These are phyloP conservation scores for Phoebastria nigripes DNA, from an alignment of 2,797 vertebrate species.

Conservation along the genomic window DNA sequence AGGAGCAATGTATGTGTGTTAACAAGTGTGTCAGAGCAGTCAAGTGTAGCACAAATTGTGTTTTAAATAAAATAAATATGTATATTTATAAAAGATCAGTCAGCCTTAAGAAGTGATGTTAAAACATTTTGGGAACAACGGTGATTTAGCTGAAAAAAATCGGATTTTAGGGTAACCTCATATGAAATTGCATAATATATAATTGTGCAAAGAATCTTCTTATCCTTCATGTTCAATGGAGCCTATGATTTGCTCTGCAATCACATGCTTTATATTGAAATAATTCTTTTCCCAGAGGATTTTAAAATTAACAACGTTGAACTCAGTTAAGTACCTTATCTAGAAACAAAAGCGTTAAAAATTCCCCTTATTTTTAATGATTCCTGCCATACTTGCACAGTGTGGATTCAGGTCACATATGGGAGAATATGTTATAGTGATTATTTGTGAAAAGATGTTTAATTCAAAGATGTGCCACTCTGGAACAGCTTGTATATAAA, in stretches of 20 bases:
- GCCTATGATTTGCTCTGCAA: conserved; percentile 27
- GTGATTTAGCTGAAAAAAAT: conserved; percentile 4
- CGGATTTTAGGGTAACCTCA: conserved; percentile 3
- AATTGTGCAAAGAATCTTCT: conserved; percentile 32
- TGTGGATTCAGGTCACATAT: background rate
- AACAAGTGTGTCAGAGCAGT: background rate
- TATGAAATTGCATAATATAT: conserved; percentile 42
- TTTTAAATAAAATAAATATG: background rate
- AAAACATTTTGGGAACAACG: background rate
- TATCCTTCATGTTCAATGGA: conserved; percentile 35
- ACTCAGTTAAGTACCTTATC: conserved; percentile 51
- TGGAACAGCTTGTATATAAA: background rate
- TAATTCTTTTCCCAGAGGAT: conserved; percentile 47
- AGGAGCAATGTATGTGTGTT: background rate
- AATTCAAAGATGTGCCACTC: background rate
- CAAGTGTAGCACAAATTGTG: background rate
- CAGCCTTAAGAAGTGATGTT: background rate
- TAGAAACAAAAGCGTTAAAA: conserved; percentile 43
- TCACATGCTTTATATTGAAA: conserved; percentile 62
- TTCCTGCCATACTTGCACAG: background rate
- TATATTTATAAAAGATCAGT: background rate
- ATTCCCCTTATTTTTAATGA: background rate
- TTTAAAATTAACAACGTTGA: conserved; percentile 32
- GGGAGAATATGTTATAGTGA: background rate
- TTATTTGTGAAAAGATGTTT: background rate